phyloP scores from a whole-genome alignment of 2,797 vertebrate species.

The Fringilla coelebs region DNA sequence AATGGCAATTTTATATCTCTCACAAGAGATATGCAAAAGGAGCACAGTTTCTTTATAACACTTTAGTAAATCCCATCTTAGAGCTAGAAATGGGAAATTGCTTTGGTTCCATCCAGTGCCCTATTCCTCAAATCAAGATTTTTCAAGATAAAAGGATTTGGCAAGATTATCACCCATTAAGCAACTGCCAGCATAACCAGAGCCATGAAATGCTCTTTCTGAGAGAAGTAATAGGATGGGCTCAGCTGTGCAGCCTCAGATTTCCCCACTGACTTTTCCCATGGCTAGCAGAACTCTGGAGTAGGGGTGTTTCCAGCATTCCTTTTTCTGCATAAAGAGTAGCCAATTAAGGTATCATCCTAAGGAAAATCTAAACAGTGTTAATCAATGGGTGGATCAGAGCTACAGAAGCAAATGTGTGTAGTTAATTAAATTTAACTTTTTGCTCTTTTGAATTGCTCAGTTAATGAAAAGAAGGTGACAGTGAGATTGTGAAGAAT shows the following conservation, averaged over 20 bases:
- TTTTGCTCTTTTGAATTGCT: not conserved
- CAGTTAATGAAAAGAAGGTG: not conserved
- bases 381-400: not conserved
- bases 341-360: not conserved
- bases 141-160: not conserved
- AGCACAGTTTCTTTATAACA: not conserved
- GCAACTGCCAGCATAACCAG: not conserved
- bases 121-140: not conserved
- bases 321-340: not conserved
- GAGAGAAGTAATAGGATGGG: not conserved
- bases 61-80: not conserved
- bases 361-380: not conserved
- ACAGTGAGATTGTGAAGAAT: not conserved
- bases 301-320: not conserved
- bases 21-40: not conserved
- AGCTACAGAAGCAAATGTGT: not conserved
- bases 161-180: not conserved
- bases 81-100: not conserved
- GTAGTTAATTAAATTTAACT: not conserved
- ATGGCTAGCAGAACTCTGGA: not conserved
- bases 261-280: not conserved
- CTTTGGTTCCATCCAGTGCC: not conserved
- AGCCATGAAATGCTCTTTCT: not conserved
- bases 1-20: not conserved
- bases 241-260: not conserved